These are phyloP conservation scores for Harpalus rufipes DNA, from an alignment of 2,888 invertebrate genomes.

Conservation along the genomic window DNA sequence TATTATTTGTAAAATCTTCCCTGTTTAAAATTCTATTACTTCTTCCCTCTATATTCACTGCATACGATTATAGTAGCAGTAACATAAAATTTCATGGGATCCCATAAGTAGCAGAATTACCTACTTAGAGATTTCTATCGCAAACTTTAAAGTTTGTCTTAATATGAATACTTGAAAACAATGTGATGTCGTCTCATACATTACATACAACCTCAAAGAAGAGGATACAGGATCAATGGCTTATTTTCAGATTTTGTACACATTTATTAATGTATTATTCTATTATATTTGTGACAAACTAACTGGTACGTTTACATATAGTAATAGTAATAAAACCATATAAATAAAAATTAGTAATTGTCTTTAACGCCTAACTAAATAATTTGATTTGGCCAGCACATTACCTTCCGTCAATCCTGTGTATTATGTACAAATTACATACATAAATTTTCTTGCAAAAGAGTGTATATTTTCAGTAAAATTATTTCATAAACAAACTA, in stretches of 20 bases:
- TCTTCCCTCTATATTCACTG: conserved; percentile 6
- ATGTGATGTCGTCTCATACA: conserved; percentile 4
- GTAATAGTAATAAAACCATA: too few species aligned
- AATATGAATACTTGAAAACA: conserved; percentile 16
- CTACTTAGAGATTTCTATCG: conserved; percentile 35
- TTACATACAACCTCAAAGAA: not conserved
- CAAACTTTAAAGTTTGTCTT: conserved; percentile 6
- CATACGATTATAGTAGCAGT: conserved; percentile 3
- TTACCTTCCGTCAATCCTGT: too few species aligned
- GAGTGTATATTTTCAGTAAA: too few species aligned
- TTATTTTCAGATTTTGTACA: not conserved
- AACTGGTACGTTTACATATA: too few species aligned
- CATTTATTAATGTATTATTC: too few species aligned
- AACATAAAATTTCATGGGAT: conserved; percentile 21
- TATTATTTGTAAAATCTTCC: conserved; percentile 21
- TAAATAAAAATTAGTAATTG: too few species aligned
- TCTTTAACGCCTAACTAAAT: too few species aligned
- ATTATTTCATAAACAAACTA: too few species aligned
- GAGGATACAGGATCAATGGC: not conserved
- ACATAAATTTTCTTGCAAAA: too few species aligned
- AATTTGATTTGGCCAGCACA: too few species aligned
- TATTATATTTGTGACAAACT: not conserved
- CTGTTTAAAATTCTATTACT: conserved; percentile 19
- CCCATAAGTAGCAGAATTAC: conserved; percentile 19
- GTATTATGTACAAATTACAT: too few species aligned